Evolutionary conservation across 2,888 invertebrate species (phyloP), one percentile per base, ranked within the genome.

Genomic region (Nomada ferruginata): DNA sequence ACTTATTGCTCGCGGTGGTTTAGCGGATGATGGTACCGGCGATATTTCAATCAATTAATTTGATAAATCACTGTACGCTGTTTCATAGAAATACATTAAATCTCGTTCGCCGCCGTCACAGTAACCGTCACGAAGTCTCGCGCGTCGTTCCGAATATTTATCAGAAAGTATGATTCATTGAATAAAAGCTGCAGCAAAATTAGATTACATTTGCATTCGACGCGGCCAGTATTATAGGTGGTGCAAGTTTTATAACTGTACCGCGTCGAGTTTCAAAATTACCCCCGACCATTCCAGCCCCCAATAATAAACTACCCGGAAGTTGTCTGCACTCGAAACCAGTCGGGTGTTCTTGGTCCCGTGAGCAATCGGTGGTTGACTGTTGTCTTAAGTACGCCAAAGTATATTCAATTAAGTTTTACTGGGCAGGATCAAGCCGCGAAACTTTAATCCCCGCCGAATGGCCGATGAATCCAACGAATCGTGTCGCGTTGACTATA

Each of bases 401-500:
- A 63, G 23, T 65, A 84, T 85, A 86, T 85, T 85, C 75, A 84
- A 82, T 86, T 85, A 86, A 85, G 79, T 63, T 76, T 83, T 83
- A 83, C 76, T 75, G 74, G 63, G 26, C 20, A 23, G 84, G 84
- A 85, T 86, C 80, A 86, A 77, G 55, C 23, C 66, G 66, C 77
- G 60, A 80, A 85, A 82, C 70, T 86, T 82, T 86, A 86, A 86
- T 86, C 84, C 75, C 44, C 50, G 18, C 29, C 23, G 42, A 61
- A 76, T 59, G 57, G 74, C 55, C 65, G 52, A 71, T 59, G 29
- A 55, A 50, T 63, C 61, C 72, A 70, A 78, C 57, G 69, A 68
- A 75, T 82, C 82, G 69, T 74, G 42, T 70, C 29, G 5, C 50
- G 55, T 20, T 59, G 36, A 70, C 47, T 68, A 42, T 63, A 79